These are phyloP conservation scores for Ormyrus thymus DNA, from an alignment of 2,888 invertebrate genomes.

Conservation along the genomic window DNA sequence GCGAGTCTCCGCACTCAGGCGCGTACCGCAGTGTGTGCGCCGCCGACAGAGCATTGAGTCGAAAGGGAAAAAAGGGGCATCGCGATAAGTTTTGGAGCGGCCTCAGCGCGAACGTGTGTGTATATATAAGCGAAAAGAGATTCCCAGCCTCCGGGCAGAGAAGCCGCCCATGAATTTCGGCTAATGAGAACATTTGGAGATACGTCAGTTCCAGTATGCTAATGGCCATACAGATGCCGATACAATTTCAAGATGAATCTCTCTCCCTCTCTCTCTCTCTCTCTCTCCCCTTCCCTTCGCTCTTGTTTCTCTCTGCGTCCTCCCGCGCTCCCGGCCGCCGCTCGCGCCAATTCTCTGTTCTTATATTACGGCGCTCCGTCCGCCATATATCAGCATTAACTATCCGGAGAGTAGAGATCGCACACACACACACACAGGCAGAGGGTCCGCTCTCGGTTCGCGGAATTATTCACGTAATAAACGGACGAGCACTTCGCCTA, in stretches of 20 bases:
- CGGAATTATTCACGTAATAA: constrained; percentile 62
- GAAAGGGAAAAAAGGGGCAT: constrained; percentile 50
- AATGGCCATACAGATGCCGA: constrained; percentile 75
- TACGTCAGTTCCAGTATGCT: constrained; percentile 76
- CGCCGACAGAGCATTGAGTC: constrained; percentile 42
- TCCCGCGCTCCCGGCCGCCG: constrained; percentile 55
- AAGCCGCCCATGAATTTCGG: constrained; percentile 75
- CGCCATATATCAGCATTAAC: constrained; percentile 70
- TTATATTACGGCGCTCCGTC: constrained; percentile 66
- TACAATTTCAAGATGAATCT: constrained; percentile 75
- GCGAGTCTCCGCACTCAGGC: constrained; percentile 11
- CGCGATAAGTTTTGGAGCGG: constrained; percentile 52
- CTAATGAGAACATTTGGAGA: constrained; percentile 76
- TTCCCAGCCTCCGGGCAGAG: constrained; percentile 62
- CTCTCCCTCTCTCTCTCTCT: constrained; percentile 59
- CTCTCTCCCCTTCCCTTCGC: constrained; percentile 32
- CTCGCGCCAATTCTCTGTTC: constrained; percentile 62
- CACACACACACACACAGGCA: constrained; percentile 48
- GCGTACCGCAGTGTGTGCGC: neutral
- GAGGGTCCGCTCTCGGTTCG: constrained; percentile 35
- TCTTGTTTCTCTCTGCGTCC: constrained; percentile 29
- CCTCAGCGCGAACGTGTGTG: neutral
- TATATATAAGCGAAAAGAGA: constrained; percentile 38
- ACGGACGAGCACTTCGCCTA: constrained; percentile 63
- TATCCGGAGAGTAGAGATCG: constrained; percentile 63